Evolutionary conservation across 2,888 invertebrate genomes (phyloP), one percentile per base, ranked within the genome.

Genomic region (Acanthoscelides obtectus): DNA sequence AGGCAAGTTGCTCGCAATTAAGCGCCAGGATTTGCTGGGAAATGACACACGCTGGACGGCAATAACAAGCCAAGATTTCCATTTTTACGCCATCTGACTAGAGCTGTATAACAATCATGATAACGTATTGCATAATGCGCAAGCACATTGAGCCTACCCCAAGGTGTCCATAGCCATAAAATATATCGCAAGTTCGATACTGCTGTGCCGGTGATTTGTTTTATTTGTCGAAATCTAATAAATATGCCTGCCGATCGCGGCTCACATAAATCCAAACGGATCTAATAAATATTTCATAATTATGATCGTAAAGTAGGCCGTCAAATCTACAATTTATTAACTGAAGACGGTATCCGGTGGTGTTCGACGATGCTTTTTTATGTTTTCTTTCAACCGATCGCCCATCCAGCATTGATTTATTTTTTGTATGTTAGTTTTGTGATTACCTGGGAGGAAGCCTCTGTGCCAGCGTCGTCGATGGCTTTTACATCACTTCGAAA

Each of bases 201-300:
- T 17, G 45, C 45, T 6, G 45, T 17, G 45, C 83, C 78, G 80
- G 80, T 81, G 82, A 83, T 84, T 84, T 84, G 83, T 83, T 84
- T 84, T 85, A 83, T 84, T 84, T 83, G 82, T 81, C 77, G 22
- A 22, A 80, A 79, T 80, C 83, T 84, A 84, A 85, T 85, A 84
- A 84, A 85, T 84, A 84, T 84, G 84, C 84, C 84, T 17, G 45
- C 12, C 45, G 45, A 45, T 66, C 20, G 66, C 22, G 20, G 19
- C 22, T 21, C 66, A 74, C 78, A 83, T 82, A 83, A 81, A 82
- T 83, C 45, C 45, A 17, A 82, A 79, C 78, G 77, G 80, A 77
- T 80, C 82, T 79, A 84, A 84, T 84, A 84, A 84, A 84, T 84
- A 84, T 83, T 80, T 84, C 83, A 82, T 83, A 82, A 82, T 82